phyloP scores from a whole-genome alignment of 2,888 invertebrate species.

The Eugnorisma glareosa region DNA sequence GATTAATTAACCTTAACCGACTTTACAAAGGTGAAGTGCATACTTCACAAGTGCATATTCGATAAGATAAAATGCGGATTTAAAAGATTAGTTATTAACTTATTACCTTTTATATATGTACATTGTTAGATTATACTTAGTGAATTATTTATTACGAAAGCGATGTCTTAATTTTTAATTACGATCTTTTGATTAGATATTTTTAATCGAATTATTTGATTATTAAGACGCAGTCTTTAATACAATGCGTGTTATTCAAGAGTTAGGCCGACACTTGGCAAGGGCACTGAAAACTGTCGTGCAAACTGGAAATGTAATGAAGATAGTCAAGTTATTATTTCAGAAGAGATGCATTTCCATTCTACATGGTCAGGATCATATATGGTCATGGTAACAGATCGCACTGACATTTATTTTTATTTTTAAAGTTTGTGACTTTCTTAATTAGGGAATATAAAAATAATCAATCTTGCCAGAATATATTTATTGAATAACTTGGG shows the following conservation, averaged over 20 bases:
- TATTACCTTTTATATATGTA: conserved; percentile 28
- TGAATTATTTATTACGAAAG: conserved; percentile 18
- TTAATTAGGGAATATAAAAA: neutral
- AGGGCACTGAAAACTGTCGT: no score
- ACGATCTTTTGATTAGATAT: conserved; percentile 38
- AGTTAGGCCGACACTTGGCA: conserved; percentile 8
- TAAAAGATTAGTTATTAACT: conserved; percentile 33
- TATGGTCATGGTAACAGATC: no score
- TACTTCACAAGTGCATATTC: conserved; percentile 52
- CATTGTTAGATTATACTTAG: conserved; percentile 17
- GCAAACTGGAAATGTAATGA: neutral
- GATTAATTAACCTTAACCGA: conserved; percentile 65
- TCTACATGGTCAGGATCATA: no score
- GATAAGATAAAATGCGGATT: conserved; percentile 54
- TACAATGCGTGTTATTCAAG: conserved; percentile 5
- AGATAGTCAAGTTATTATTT: neutral
- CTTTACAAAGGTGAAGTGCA: conserved; percentile 55
- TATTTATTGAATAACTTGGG: no score
- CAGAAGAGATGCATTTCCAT: neutral
- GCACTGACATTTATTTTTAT: neutral
- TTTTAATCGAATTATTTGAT: neutral
- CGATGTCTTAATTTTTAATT: conserved; percentile 36
- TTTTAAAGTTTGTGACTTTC: no score
- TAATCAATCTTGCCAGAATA: neutral
- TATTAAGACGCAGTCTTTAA: conserved; percentile 9